phyloP scores from a whole-genome alignment of 2,113 vertebrate species.

The Pelmatolapia mariae region DNA sequence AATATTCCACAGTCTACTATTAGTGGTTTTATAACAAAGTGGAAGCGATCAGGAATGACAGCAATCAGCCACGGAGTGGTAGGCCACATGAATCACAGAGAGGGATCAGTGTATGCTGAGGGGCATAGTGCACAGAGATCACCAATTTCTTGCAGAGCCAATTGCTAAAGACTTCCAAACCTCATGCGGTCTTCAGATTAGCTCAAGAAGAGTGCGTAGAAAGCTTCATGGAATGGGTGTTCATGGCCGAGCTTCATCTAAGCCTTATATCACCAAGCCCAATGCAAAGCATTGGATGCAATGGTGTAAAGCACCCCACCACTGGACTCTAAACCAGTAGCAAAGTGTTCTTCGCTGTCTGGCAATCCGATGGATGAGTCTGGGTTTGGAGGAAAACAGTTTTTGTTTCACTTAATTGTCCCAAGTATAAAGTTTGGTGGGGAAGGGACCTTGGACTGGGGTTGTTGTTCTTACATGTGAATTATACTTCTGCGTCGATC shows the following conservation, averaged over 20 bases:
- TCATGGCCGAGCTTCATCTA: background rate
- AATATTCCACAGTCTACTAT: background rate
- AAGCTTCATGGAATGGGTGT: background rate
- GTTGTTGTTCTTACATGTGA: background rate
- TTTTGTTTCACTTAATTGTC: background rate
- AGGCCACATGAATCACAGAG: background rate
- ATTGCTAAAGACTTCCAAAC: background rate
- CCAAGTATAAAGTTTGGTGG: background rate
- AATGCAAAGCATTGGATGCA: rapidly evolving
- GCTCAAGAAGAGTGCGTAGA: background rate
- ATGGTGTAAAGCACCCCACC: background rate
- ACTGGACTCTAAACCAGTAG: background rate
- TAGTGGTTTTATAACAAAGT: background rate
- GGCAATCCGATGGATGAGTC: background rate
- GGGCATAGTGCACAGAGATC: background rate
- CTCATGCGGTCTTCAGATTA: background rate
- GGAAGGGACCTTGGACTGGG: background rate
- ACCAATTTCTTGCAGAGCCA: background rate
- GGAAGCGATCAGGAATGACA: background rate
- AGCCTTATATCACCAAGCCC: background rate
- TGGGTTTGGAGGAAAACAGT: background rate
- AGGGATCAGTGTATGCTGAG: background rate
- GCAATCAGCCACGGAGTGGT: background rate
- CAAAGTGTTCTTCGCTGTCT: rapidly evolving
- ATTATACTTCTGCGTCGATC: background rate